Base-by-base conservation (phyloP, 1,140 invertebrate species). In the Rhyacophila brunnea region DNA sequence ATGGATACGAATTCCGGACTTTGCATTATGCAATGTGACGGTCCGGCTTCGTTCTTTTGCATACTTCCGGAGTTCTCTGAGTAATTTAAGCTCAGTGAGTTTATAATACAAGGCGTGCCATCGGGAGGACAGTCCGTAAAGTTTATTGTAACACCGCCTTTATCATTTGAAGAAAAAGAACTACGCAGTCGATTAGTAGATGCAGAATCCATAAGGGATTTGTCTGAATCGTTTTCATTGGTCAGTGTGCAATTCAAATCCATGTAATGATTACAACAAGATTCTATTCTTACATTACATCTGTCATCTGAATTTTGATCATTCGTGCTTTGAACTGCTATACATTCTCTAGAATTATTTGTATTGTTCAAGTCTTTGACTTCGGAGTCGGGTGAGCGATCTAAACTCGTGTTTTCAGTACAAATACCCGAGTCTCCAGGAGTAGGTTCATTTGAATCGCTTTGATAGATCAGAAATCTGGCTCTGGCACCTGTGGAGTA, bases 371-470 rank as follows among this genome's bases (percentile, higher is more conserved):
- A 14, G 36, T 64, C 62, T 52, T 64, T 64, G 6, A 53, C 68
- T 28, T 83, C 82, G 10, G 81, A 74, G 58, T 81, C 82, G 0
- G 82, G 82, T 1, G 81, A 83, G 60, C 80, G 70, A 68, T 84
- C 82, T 68, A 88, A 69, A 66, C 86, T 87, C 4, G 85, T 87
- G 51, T 86, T 88, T 68, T 87, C 86, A 0, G 86, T 88, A 61
- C 85, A 87, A 36, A 88, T 85, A 0, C 87, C 86, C 0, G 85
- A 87, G 68, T 88, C 87, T 0, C 75, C 82, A 1, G 85, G 85
- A 28, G 75, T 78, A 20, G 38, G 50, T 35, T 64, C 62, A 50
- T 78, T 74, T 7, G 74, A 72, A n/a, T 78, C 75, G 54, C 75
- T 77, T 28, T 78, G 76, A 47, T 80, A 77, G 35, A 78, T 60